Evolutionary conservation across 2,797 vertebrate species (phyloP), one percentile per base, ranked within the genome.

Genomic region (Myotis planiceps): DNA sequence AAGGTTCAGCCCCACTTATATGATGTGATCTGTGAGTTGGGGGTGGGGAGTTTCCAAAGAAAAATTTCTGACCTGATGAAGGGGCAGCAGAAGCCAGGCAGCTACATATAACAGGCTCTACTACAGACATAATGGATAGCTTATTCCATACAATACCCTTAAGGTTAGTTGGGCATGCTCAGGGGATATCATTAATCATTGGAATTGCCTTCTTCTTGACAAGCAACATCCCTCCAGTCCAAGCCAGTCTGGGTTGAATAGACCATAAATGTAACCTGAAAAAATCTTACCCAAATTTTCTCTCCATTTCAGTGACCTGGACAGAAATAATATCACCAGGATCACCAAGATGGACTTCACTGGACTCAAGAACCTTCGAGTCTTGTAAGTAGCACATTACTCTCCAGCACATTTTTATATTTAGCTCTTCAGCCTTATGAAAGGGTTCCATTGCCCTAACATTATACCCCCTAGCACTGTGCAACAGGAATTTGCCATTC

Each of bases 241-340:
- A 60, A 88, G 72, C 25, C 84, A 79, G 65, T 71, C 92, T 96
- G 74, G 69, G 58, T 68, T 72, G 58, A 90, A 84, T 53, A 72
- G 79, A 90, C 42, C 21, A 1, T 74, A 95, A 90, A 42, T 66
- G 27, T 96, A 95, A 90, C 69, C 53, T 47, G 32, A n/a, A 90
- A 90, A 96, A 76, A 53, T 87, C 80, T 97, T 75, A 97, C 95
- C 71, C 53, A 66, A 37, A 10, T 96, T 96, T 96, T 42, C 79
- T 97, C 75, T 97, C 45, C 12, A 42, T 96, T 98, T 39, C 96
- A 99, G 99, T 98, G 99, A 99, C 98, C 98, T 99, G 98, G 99
- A 99, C 98, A 99, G 99, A 98, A 99, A 99, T 97, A 99, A 99
- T 97, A 99, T 99, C 98, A 99, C 99, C 90, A 99, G 99, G 96